Conservation (phyloP, 2,113 vertebrate genomes). For the Atlantisia rogersi region DNA sequence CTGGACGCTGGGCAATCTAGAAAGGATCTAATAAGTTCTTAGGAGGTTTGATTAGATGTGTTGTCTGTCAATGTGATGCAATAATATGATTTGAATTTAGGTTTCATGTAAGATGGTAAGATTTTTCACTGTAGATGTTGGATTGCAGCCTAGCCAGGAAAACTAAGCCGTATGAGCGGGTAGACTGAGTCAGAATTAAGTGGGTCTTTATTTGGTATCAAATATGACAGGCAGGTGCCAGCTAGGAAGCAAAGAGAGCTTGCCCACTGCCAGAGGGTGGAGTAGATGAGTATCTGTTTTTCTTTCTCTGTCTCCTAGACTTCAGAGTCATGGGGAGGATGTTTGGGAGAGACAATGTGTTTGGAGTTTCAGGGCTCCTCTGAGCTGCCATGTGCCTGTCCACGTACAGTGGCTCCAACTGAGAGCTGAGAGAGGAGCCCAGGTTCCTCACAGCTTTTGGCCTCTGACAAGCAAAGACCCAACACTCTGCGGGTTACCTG, state of each 20-base stretch:
- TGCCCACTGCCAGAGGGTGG: background rate
- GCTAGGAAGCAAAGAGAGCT: background rate
- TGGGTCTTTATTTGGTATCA: conserved; percentile 8
- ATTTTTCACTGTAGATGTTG: background rate
- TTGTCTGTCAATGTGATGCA: background rate
- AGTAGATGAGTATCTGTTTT: background rate
- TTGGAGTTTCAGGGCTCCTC: background rate
- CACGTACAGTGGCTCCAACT: background rate
- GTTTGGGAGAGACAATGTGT: background rate
- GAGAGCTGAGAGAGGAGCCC: background rate
- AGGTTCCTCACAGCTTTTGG: background rate
- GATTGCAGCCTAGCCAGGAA: conserved; percentile 2
- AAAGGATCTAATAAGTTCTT: background rate
- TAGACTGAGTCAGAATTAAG: background rate
- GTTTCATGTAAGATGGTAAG: conserved; percentile 27
- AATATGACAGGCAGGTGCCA: background rate
- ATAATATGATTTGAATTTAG: background rate
- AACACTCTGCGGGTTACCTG: background rate
- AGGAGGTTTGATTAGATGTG: background rate
- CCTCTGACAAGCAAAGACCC: background rate
- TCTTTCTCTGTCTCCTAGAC: background rate
- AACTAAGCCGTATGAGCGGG: background rate
- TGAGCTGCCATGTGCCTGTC: background rate
- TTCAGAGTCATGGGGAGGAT: background rate
- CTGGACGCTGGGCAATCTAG: background rate